These are phyloP conservation scores for Crossaster papposus DNA, from an alignment of 53 echinoderm and acorn worm species.

Conservation along the genomic window DNA sequence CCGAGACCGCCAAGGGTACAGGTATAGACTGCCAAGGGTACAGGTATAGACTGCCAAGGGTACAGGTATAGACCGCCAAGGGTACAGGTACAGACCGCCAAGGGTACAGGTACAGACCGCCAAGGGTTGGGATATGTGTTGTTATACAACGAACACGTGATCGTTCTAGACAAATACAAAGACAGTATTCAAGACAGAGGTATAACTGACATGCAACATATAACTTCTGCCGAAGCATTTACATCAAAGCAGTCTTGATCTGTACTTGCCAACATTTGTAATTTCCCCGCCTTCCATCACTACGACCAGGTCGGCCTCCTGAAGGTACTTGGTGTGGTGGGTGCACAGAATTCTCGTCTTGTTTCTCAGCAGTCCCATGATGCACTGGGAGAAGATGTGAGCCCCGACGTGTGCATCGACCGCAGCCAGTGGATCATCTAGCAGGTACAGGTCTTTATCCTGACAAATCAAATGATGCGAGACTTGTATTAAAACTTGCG, in stretches of 20 bases:
- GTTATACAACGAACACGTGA: too few relatives aligned
- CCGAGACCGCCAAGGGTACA: too few relatives aligned
- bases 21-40: too few relatives aligned
- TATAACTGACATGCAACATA: not conserved
- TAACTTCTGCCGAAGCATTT: not conserved
- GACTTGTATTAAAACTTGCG: not conserved
- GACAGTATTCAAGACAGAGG: too few relatives aligned
- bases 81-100: too few relatives aligned
- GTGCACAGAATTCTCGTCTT: slow-evolving; percentile 96
- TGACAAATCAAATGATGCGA: not conserved
- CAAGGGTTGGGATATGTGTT: too few relatives aligned
- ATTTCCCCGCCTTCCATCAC: slow-evolving; percentile 82
- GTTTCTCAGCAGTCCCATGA: slow-evolving; percentile 81
- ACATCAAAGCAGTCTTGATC: not conserved
- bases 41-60: too few relatives aligned
- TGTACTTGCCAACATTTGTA: slow-evolving; percentile 65
- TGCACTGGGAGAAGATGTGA: slow-evolving; percentile 86
- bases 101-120: too few relatives aligned
- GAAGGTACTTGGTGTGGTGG: slow-evolving; percentile 88
- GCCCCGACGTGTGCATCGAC: slow-evolving; percentile 92
- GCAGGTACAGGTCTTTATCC: slow-evolving; percentile 88
- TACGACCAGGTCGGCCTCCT: slow-evolving; percentile 77
- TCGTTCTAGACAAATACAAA: too few relatives aligned
- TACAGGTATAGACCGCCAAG: too few relatives aligned
- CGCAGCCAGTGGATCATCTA: slow-evolving; percentile 90